Evolutionary conservation across 2,888 invertebrate genomes (phyloP), one percentile per base, ranked within the genome.

Genomic region (Carcina quercana): DNA sequence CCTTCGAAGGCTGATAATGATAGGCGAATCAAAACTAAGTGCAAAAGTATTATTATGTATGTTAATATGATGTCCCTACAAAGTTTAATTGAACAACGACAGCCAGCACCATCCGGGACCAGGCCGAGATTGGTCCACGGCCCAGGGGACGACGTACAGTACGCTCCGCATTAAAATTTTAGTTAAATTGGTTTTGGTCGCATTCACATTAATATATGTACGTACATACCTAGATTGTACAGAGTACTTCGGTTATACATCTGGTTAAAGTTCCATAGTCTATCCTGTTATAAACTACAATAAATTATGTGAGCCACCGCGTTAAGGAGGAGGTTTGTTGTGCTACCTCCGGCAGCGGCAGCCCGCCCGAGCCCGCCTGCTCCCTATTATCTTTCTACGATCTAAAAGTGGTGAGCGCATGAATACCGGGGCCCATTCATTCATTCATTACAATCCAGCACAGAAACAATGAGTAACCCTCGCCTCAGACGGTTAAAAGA

Each of bases 41-140:
- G n/a, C n/a, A n/a, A n/a, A n/a, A n/a, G n/a, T n/a, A n/a, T n/a
- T n/a, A n/a, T n/a, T n/a, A n/a, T n/a, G n/a, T n/a, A n/a, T n/a
- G n/a, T n/a, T n/a, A n/a, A n/a, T n/a, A n/a, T n/a, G n/a, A n/a
- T n/a, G n/a, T 20, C 20, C 86, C 87, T 87, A 86, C 86, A 85
- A 89, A 89, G 88, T 89, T 89, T 89, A 89, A 89, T 89, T 88
- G 88, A 88, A 87, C 55, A 42, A 53, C 43, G 52, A 28, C 45
- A 35, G 43, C 30, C n/a, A 31, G 36, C 36, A 37, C 43, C 50
- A 33, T 34, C 39, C 33, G 54, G 50, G 56, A 52, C 41, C 38
- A 27, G 42, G 39, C 45, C 47, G 45, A 48, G 51, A 56, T 54
- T 53, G 52, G 43, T 42, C 43, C 37, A 27, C 30, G 28, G 35